A percentile compares a stretch with the other conserved stretches of the same genome.
phyloP scores from a whole-genome alignment of 2,888 invertebrate species.

The Saturnia pavonia region DNA sequence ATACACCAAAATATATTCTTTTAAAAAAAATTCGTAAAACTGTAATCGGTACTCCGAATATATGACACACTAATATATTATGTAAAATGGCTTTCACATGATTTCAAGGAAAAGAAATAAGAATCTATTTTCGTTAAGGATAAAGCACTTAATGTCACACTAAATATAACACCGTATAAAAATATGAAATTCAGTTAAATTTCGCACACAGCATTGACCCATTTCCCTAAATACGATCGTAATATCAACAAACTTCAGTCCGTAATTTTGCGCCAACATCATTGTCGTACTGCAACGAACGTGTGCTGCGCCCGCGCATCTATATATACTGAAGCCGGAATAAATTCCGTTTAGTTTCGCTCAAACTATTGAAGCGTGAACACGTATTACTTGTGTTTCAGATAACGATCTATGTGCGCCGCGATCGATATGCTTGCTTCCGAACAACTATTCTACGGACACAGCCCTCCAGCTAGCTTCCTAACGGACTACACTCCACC shows the following conservation, averaged over 20 bases:
- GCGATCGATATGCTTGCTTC: conserved; percentile 83
- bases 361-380: conserved; percentile 33
- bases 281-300: conserved; percentile 57
- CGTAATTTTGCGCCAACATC: conserved; percentile 33
- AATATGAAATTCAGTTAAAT: conserved; percentile 8
- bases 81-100: conserved; percentile 4
- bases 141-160: conserved; percentile 23
- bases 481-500: conserved; percentile 81
- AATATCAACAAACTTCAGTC: conserved; percentile 37
- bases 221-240: conserved; percentile 33
- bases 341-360: conserved; percentile 65
- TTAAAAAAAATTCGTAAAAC: too few relatives aligned
- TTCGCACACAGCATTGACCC: conserved; percentile 44
- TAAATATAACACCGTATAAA: conserved; percentile 23
- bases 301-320: conserved; percentile 59
- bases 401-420: conserved; percentile 58
- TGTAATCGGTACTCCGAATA: not conserved
- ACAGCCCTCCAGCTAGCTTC: conserved; percentile 86
- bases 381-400: conserved; percentile 43
- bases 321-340: conserved; percentile 51
- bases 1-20: too few relatives aligned
- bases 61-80: not conserved
- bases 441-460: conserved; percentile 87
- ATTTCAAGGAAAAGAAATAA: conserved; percentile 9
- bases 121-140: conserved; percentile 14